Conservation (phyloP, 2,113 vertebrate genomes). For the Ammodytes marinus region DNA sequence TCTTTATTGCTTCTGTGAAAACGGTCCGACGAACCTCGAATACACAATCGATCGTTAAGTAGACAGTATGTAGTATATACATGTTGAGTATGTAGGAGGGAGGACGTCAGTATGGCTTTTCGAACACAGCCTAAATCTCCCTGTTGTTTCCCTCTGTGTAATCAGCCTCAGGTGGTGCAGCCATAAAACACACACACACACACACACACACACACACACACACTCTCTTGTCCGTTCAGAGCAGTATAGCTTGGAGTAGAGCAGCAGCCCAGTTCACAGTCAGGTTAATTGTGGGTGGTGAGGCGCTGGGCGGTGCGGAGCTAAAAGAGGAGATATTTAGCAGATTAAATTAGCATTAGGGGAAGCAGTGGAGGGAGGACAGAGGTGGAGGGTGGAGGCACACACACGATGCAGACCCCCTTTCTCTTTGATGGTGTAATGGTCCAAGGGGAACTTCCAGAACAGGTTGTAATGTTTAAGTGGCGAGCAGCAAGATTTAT, state of each 20-base stretch:
- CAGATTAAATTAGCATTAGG: slow-evolving; percentile 73
- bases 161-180: slow-evolving; percentile 32
- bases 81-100: too few species aligned
- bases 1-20: too few species aligned
- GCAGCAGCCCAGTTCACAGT: slow-evolving; percentile 46
- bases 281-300: slow-evolving; percentile 75
- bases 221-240: neutral
- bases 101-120: too few species aligned
- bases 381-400: slow-evolving; percentile 25
- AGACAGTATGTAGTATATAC: too few species aligned
- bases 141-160: neutral
- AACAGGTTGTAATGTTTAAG: slow-evolving; percentile 28
- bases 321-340: slow-evolving; percentile 74
- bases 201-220: neutral
- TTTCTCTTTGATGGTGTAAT: slow-evolving; percentile 65
- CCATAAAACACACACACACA: neutral
- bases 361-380: slow-evolving; percentile 8
- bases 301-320: slow-evolving; percentile 47
- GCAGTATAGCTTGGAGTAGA: slow-evolving; percentile 3
- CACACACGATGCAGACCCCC: neutral
- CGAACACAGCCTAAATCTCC: too few species aligned
- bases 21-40: too few species aligned
- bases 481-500: neutral
- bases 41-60: too few species aligned
- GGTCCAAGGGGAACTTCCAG: slow-evolving; percentile 55